Conservation (phyloP, 2,113 vertebrate species). For the Struthio camelus region DNA sequence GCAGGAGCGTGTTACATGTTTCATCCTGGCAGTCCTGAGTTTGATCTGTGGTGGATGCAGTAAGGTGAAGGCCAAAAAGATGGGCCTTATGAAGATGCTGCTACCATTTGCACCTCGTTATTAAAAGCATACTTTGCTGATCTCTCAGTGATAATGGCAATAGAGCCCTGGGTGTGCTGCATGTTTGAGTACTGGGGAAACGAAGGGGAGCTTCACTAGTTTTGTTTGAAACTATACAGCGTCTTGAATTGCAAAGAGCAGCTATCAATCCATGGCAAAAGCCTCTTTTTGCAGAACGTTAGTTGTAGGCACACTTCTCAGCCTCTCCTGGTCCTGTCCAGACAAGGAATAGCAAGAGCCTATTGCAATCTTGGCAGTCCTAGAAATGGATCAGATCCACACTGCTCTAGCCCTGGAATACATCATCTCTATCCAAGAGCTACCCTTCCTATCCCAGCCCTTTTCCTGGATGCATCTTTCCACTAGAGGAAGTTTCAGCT, state of each 20-base stretch:
- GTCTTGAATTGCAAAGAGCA: background rate
- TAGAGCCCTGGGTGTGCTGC: background rate
- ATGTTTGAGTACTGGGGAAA: background rate
- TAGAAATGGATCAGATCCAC: background rate
- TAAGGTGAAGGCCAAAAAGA: background rate
- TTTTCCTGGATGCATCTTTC: background rate
- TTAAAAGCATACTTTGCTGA: background rate
- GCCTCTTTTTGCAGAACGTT: background rate
- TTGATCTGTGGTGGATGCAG: background rate
- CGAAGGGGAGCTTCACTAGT: background rate
- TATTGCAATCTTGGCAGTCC: background rate
- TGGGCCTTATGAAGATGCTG: rapidly evolving
- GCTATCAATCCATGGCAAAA: background rate
- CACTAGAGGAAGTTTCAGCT: background rate
- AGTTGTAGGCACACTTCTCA: background rate
- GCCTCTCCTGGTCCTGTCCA: background rate
- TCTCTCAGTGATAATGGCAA: background rate
- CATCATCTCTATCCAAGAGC: background rate
- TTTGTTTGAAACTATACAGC: background rate
- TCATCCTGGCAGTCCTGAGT: background rate
- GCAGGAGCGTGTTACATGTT: background rate
- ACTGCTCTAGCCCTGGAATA: background rate
- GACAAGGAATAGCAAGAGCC: background rate
- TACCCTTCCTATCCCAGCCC: rapidly evolving
- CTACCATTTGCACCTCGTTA: background rate